These are phyloP conservation scores for Cyanoderma ruficeps DNA, from an alignment of 2,113 vertebrate genomes.

Conservation along the genomic window DNA sequence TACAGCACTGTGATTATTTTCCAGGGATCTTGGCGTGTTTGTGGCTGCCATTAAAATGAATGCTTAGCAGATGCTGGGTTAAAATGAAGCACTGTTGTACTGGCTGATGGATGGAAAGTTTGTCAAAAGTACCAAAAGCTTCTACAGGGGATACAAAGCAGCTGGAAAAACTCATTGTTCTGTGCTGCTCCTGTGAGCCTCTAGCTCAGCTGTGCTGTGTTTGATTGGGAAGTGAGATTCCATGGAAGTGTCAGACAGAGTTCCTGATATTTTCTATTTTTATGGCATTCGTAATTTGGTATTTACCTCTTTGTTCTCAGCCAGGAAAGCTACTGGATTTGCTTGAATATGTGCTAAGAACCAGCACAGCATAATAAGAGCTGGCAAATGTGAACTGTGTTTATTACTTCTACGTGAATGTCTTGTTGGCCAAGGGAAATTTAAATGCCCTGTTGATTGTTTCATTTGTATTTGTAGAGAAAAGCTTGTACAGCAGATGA, in stretches of 20 bases:
- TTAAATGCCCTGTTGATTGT: constrained; percentile 33
- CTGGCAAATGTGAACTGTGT: background rate
- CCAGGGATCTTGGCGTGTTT: constrained; percentile 18
- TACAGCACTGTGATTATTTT: constrained; percentile 28
- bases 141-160: constrained; percentile 27
- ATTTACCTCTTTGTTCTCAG: background rate
- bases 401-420: background rate
- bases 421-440: constrained; percentile 33
- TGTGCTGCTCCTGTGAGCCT: background rate
- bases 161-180: constrained; percentile 41
- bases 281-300: background rate
- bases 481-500: constrained; percentile 37
- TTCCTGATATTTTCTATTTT: background rate
- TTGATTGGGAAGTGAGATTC: background rate
- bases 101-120: constrained; percentile 50
- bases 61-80: constrained; percentile 44
- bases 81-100: constrained; percentile 24
- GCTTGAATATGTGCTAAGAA: background rate
- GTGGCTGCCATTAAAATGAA: constrained; percentile 37
- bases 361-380: background rate
- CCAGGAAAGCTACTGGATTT: background rate
- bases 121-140: constrained; percentile 44
- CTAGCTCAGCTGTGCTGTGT: constrained; percentile 8
- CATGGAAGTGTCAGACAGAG: background rate
- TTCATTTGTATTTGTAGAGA: constrained; percentile 29